Conservation (phyloP, 2,888 invertebrate species). For the Harpagoxenus sublaevis region DNA sequence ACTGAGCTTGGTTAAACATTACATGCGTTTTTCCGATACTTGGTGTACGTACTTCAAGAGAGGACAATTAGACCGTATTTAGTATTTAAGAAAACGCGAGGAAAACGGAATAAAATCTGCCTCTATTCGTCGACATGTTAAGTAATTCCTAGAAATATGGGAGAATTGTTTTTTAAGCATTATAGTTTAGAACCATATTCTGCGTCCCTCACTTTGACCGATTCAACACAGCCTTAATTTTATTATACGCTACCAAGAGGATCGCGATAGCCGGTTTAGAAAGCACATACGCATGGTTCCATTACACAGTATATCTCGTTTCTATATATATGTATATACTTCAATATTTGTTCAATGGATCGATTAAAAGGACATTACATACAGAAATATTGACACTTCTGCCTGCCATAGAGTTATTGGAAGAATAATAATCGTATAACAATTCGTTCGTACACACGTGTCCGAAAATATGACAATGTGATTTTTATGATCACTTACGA, state of each 20-base stretch:
- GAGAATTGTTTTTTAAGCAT: constrained; percentile 27
- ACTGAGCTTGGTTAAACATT: constrained; percentile 10
- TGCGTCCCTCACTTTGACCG: constrained; percentile 48
- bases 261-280: constrained; percentile 14
- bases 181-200: constrained; percentile 46
- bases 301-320: constrained; percentile 68
- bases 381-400: constrained; percentile 41
- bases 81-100: constrained; percentile 26
- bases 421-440: constrained; percentile 28
- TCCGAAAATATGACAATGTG: constrained; percentile 26
- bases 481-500: constrained; percentile 19
- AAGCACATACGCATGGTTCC: constrained; percentile 54
- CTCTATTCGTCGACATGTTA: constrained; percentile 1
- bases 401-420: constrained; percentile 5
- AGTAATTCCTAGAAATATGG: constrained; percentile 13
- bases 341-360: constrained; percentile 45
- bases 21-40: constrained; percentile 13
- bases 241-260: constrained; percentile 46
- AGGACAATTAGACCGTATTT: constrained; percentile 42
- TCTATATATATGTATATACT: constrained; percentile 11
- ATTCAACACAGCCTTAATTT: constrained; percentile 63
- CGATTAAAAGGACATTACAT: constrained; percentile 22
- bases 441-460: constrained; percentile 15
- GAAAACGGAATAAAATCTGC: constrained; percentile 20
- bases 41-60: constrained; percentile 44